Evolutionary conservation across 2,113 vertebrate species (phyloP).

Genomic region (Sardina pilchardus): DNA sequence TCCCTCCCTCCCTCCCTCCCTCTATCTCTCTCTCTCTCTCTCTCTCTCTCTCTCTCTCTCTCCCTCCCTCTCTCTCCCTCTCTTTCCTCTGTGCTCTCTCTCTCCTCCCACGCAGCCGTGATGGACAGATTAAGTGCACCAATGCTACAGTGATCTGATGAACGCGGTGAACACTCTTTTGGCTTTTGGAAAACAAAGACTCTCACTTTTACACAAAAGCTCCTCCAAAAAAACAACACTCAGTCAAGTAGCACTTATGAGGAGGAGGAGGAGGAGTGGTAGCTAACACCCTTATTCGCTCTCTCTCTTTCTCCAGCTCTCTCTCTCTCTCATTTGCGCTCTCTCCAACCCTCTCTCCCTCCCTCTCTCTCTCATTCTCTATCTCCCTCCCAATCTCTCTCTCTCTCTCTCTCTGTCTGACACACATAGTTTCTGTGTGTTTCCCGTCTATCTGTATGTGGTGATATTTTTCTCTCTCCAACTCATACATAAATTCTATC

Average conservation of each 20-base stretch:
- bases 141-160: not conserved
- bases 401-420: not conserved
- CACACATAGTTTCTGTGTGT: not conserved
- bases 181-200: conserved; percentile 1
- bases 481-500: too few species aligned
- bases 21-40: not conserved
- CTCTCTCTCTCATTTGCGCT: not conserved
- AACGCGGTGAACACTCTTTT: not conserved
- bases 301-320: not conserved
- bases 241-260: not conserved
- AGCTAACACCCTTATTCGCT: not conserved
- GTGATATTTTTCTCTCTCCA: conserved; percentile 8
- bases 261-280: not conserved
- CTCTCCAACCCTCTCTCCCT: not conserved
- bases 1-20: not conserved
- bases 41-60: not conserved
- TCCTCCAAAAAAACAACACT: not conserved
- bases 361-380: not conserved
- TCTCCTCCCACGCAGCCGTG: not conserved
- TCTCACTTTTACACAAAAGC: not conserved
- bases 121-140: conserved; percentile 5
- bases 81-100: not conserved
- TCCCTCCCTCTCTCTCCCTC: conserved; percentile 5
- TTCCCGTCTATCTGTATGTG: not conserved
- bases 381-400: not conserved